phyloP scores from a whole-genome alignment of 2,113 vertebrate species.

The Casuarius casuarius region DNA sequence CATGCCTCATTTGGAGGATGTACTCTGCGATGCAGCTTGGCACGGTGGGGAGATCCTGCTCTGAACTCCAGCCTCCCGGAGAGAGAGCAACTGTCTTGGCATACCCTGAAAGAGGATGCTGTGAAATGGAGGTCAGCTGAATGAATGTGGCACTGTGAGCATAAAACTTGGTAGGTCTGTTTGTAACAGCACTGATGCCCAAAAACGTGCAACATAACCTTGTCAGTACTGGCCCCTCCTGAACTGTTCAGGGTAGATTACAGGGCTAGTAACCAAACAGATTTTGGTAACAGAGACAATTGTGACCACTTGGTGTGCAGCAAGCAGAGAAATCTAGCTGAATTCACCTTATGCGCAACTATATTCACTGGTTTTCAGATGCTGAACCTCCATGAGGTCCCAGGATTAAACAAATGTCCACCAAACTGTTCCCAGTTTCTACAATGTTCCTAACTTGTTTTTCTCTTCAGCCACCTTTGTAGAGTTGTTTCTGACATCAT shows the following conservation, averaged over 20 bases:
- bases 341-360: background rate
- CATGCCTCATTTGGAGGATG: background rate
- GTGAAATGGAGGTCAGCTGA: background rate
- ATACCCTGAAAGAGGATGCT: background rate
- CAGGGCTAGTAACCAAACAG: background rate
- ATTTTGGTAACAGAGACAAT: background rate
- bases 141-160: background rate
- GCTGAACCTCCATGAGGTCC: background rate
- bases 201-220: background rate
- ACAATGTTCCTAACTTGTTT: background rate
- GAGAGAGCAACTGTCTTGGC: background rate
- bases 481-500: background rate
- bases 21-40: background rate
- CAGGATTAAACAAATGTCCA: background rate
- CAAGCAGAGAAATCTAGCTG: background rate
- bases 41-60: background rate
- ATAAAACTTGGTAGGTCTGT: background rate
- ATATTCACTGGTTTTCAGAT: background rate
- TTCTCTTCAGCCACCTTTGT: background rate
- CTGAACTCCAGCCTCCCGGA: background rate
- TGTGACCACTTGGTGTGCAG: background rate
- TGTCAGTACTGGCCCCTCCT: background rate
- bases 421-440: background rate
- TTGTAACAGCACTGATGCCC: background rate
- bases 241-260: background rate